These are phyloP conservation scores for Urophycis tenuis DNA, from an alignment of 2,797 vertebrate species.

Conservation along the genomic window DNA sequence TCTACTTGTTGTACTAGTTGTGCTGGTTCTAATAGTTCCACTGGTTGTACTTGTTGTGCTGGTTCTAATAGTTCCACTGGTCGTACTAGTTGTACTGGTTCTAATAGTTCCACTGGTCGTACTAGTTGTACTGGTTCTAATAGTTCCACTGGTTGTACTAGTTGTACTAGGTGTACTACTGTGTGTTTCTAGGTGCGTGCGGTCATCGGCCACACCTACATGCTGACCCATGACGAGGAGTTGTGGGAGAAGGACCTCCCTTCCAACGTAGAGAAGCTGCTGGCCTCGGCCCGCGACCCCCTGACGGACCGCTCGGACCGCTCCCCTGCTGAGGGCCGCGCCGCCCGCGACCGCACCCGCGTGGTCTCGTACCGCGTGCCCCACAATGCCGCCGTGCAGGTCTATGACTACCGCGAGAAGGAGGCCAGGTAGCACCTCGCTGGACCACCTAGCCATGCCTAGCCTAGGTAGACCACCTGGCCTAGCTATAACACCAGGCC, in stretches of 20 bases:
- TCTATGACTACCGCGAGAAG: slow-evolving; percentile 90
- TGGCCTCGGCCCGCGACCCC: slow-evolving; percentile 67
- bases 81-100: background rate
- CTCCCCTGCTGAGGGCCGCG: fast-evolving
- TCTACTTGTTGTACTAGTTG: too few relatives aligned
- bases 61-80: background rate
- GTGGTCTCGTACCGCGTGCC: slow-evolving; percentile 82
- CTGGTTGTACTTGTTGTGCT: background rate
- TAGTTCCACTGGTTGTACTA: background rate
- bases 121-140: background rate
- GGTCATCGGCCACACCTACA: slow-evolving; percentile 84
- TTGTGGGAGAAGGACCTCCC: slow-evolving; percentile 85
- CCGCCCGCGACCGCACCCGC: slow-evolving; percentile 49
- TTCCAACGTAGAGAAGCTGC: slow-evolving; percentile 71
- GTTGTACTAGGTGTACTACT: background rate
- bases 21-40: too few relatives aligned
- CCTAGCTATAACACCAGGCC: too few relatives aligned
- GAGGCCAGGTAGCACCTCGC: slow-evolving; percentile 69
- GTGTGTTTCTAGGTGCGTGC: slow-evolving; percentile 73
- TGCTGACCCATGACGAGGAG: slow-evolving; percentile 86
- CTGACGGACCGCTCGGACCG: slow-evolving; percentile 70
- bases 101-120: background rate
- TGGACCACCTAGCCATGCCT: too few relatives aligned
- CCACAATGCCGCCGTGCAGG: slow-evolving; percentile 84
- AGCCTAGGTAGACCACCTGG: too few relatives aligned